Evolutionary conservation across 2,888 invertebrate species (phyloP).

Genomic region (Acleris holmiana): DNA sequence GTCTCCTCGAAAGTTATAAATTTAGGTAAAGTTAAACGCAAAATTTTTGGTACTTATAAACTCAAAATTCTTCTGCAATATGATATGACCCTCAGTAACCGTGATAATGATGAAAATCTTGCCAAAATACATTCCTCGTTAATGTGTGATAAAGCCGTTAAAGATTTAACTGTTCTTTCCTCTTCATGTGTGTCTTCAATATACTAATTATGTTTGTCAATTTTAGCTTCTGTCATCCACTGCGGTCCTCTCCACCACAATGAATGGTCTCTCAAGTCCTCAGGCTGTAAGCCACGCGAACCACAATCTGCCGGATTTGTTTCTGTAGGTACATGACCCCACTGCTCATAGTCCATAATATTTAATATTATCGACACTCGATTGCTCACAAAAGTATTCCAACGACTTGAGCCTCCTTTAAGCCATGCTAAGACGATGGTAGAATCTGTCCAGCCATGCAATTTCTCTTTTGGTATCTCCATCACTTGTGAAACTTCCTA

Average conservation of each 20-base stretch:
- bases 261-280: background rate
- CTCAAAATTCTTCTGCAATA: conserved; percentile 33
- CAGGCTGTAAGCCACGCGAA: conserved; percentile 26
- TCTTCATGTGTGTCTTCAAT: conserved; percentile 17
- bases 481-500: conserved; percentile 32
- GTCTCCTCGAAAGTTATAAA: conserved; percentile 11
- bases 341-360: conserved; percentile 6
- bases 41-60: conserved; percentile 7
- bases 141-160: conserved; percentile 1
- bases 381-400: background rate
- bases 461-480: conserved; percentile 11
- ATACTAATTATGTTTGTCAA: background rate
- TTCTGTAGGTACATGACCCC: conserved; percentile 16
- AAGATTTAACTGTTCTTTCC: conserved; percentile 9
- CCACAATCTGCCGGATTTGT: conserved; percentile 32
- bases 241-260: conserved; percentile 11
- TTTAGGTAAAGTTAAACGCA: background rate
- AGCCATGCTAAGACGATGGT: conserved; percentile 5
- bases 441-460: conserved; percentile 12
- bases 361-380: background rate
- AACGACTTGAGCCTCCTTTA: conserved; percentile 3
- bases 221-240: background rate
- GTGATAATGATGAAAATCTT: conserved; percentile 26
- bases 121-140: conserved; percentile 9
- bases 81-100: conserved; percentile 22